phyloP scores from a whole-genome alignment of 2,113 vertebrate genomes.

The Variabilichromis moorii region DNA sequence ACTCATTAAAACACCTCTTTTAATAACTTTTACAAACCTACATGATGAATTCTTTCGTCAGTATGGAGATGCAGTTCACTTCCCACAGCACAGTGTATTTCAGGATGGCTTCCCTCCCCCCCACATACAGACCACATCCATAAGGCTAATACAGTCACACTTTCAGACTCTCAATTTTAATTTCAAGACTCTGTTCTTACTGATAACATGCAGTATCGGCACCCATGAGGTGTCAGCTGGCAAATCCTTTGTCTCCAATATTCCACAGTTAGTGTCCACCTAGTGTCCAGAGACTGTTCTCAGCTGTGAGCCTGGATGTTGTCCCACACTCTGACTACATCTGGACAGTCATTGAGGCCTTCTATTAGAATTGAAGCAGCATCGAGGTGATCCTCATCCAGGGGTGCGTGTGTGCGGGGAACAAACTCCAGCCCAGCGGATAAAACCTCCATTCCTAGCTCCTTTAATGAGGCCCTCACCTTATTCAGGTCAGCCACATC shows the following conservation, averaged over 20 bases:
- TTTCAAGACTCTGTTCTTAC: not conserved
- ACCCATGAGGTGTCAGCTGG: not conserved
- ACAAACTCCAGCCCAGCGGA: slow-evolving; percentile 75
- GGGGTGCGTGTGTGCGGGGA: slow-evolving; percentile 46
- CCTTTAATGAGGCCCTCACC: slow-evolving; percentile 69
- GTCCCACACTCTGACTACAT: slow-evolving; percentile 81
- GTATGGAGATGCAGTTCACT: not conserved
- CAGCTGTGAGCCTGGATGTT: slow-evolving; percentile 73
- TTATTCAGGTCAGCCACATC: slow-evolving; percentile 61
- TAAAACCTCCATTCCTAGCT: slow-evolving; percentile 64
- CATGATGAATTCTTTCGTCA: not conserved
- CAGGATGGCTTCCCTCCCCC: not conserved
- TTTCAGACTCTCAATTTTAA: not conserved
- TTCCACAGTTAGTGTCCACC: not conserved
- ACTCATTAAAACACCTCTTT: not conserved
- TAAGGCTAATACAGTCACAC: not conserved
- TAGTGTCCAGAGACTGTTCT: not conserved
- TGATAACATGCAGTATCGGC: not conserved
- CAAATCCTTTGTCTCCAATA: not conserved
- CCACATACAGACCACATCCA: not conserved
- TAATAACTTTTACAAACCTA: not conserved
- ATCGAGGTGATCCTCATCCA: slow-evolving; percentile 69
- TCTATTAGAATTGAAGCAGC: slow-evolving; percentile 69
- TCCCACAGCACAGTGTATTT: not conserved
- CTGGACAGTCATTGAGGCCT: slow-evolving; percentile 62